These are phyloP conservation scores for Sinocyclocheilus maitianheensis DNA, from an alignment of 2,113 vertebrate genomes.

Conservation along the genomic window DNA sequence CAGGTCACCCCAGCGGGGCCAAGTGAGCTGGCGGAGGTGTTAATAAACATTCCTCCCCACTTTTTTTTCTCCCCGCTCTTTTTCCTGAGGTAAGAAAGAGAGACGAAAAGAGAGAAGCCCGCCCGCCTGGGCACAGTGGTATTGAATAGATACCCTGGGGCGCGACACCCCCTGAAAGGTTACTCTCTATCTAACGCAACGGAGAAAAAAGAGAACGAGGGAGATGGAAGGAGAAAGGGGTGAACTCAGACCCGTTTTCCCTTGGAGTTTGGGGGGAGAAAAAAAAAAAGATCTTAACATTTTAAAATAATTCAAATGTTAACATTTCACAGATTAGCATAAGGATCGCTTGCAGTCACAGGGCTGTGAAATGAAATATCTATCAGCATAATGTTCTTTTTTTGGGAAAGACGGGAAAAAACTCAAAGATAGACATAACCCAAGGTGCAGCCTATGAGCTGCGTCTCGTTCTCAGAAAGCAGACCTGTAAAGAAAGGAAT, in stretches of 20 bases:
- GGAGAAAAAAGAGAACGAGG: slow-evolving; percentile 6
- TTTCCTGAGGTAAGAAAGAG: slow-evolving; percentile 75
- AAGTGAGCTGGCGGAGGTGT: slow-evolving; percentile 72
- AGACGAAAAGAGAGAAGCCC: slow-evolving; percentile 40
- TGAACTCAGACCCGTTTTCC: slow-evolving; percentile 61
- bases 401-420: slow-evolving; percentile 60
- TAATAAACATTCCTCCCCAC: slow-evolving; percentile 77
- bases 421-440: slow-evolving; percentile 65
- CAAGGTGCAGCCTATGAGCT: slow-evolving; percentile 69
- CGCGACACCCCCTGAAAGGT: slow-evolving; percentile 52
- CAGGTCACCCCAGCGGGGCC: slow-evolving; percentile 78
- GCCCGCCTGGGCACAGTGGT: slow-evolving; percentile 25
- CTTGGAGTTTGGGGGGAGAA: slow-evolving; percentile 66
- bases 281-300: slow-evolving; percentile 55
- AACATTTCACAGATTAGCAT: slow-evolving; percentile 75
- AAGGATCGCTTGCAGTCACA: slow-evolving; percentile 77
- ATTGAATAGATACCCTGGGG: slow-evolving; percentile 54
- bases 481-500: slow-evolving; percentile 72
- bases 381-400: slow-evolving; percentile 74
- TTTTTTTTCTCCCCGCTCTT: slow-evolving; percentile 68
- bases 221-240: slow-evolving; percentile 39
- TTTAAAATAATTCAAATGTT: slow-evolving; percentile 75
- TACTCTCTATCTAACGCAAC: slow-evolving; percentile 51
- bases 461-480: slow-evolving; percentile 70
- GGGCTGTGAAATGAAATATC: slow-evolving; percentile 76